A percentile compares a stretch with the other conserved stretches of the same genome.
phyloP scores from a whole-genome alignment of 64 coral and sea anemone genomes.

The Montipora cactus region DNA sequence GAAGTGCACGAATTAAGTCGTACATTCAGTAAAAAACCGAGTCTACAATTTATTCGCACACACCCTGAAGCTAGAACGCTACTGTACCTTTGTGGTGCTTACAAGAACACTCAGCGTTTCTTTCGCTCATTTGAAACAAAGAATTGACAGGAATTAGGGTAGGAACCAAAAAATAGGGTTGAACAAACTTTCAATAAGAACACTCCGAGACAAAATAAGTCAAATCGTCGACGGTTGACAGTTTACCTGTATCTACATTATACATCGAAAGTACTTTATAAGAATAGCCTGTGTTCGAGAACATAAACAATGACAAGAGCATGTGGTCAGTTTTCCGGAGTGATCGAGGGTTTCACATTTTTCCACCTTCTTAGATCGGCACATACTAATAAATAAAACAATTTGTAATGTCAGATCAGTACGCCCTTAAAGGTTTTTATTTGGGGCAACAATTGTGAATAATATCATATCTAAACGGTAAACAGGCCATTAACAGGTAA shows the following conservation, averaged over 20 bases:
- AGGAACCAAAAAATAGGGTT: not conserved
- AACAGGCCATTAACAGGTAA: not conserved
- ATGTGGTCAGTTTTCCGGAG: not conserved
- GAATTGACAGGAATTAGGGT: not conserved
- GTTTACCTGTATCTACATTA: slow-evolving; percentile 15
- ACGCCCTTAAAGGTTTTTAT: not conserved
- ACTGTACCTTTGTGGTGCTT: not conserved
- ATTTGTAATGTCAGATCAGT: not conserved
- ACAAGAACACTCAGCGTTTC: not conserved
- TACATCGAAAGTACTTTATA: slow-evolving; percentile 9
- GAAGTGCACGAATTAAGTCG: not conserved
- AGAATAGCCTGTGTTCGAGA: not conserved
- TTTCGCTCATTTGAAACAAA: not conserved
- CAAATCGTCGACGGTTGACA: not conserved
- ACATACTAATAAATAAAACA: slow-evolving; percentile 39
- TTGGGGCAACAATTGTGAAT: slow-evolving; percentile 17
- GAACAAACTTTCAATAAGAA: not conserved
- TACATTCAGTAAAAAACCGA: not conserved
- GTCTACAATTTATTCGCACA: not conserved
- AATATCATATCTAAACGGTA: not conserved
- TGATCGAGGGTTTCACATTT: not conserved
- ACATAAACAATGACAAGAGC: slow-evolving; percentile 39
- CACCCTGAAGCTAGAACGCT: not conserved
- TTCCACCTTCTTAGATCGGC: not conserved
- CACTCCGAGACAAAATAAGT: not conserved